phyloP scores from a whole-genome alignment of 2,888 invertebrate genomes.

The Machimus atricapillus region DNA sequence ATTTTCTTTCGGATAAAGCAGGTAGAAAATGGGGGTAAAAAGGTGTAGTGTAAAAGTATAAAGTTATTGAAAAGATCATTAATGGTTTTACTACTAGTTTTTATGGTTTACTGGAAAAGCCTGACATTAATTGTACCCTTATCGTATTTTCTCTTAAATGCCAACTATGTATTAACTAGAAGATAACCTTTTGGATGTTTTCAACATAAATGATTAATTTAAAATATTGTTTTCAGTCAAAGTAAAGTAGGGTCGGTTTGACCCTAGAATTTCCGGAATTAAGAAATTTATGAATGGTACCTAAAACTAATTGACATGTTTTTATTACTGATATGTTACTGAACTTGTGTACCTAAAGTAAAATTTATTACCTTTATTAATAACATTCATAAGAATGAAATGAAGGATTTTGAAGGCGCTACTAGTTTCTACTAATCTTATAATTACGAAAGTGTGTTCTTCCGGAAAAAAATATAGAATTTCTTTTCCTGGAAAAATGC shows the following conservation, averaged over 20 bases:
- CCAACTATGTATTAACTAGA: not conserved
- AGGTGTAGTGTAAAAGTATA: not conserved
- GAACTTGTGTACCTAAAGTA: too few relatives aligned
- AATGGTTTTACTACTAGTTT: not conserved
- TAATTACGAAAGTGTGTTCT: too few relatives aligned
- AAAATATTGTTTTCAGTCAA: not conserved
- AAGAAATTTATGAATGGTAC: not conserved
- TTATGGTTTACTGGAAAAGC: not conserved
- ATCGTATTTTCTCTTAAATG: too few relatives aligned
- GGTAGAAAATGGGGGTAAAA: not conserved
- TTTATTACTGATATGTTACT: too few relatives aligned
- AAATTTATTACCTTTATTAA: too few relatives aligned
- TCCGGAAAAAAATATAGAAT: too few relatives aligned
- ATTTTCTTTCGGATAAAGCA: not conserved
- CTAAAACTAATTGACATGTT: too few relatives aligned
- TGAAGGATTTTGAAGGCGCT: too few relatives aligned
- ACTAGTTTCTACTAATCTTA: too few relatives aligned
- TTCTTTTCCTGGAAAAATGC: too few relatives aligned
- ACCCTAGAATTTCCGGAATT: not conserved
- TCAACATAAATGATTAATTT: not conserved
- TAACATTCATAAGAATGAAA: too few relatives aligned
- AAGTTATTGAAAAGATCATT: not conserved
- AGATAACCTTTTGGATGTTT: not conserved
- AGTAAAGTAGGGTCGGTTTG: not conserved
- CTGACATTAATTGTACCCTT: too few relatives aligned